A percentile compares a stretch with the other conserved stretches of the same genome.
These are phyloP conservation scores for Chouioia cunea DNA, from an alignment of 2,888 invertebrate genomes.

Conservation along the genomic window DNA sequence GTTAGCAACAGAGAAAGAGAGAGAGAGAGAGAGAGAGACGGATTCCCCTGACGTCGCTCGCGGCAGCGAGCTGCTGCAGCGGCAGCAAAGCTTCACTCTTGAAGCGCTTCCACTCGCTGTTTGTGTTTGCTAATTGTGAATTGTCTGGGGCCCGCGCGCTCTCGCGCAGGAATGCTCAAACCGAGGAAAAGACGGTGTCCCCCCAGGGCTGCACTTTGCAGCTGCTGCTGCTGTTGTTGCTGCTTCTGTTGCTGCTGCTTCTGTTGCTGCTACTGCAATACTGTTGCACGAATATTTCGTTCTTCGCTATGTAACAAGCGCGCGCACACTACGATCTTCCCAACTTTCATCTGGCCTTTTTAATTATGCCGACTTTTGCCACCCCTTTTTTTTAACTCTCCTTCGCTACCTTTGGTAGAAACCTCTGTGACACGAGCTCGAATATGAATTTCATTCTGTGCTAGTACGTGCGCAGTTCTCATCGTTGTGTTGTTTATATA, in stretches of 20 bases:
- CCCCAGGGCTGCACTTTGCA: conserved; percentile 45
- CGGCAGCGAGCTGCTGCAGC: conserved; percentile 8
- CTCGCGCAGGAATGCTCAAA: conserved; percentile 62
- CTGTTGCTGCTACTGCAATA: not conserved
- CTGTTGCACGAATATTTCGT: conserved; percentile 19
- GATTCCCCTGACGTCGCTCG: conserved; percentile 60
- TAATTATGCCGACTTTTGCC: conserved; percentile 52
- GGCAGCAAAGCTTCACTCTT: conserved; percentile 39
- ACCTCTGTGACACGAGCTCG: no score
- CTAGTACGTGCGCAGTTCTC: no score
- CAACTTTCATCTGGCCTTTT: conserved; percentile 36
- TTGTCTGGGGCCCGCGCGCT: conserved; percentile 59
- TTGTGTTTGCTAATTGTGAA: conserved; percentile 69
- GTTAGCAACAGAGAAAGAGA: conserved; percentile 35
- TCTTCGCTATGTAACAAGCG: conserved; percentile 9
- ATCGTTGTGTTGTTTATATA: no score
- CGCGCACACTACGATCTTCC: not conserved
- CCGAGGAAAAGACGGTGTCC: conserved; percentile 57
- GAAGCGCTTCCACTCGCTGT: conserved; percentile 59
- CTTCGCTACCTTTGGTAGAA: no score
- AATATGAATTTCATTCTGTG: no score
- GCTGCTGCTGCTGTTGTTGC: not conserved
- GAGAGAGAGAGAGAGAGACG: conserved; percentile 47
- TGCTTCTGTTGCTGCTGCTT: no score
- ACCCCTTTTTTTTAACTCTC: conserved; percentile 45